phyloP scores from a whole-genome alignment of 2,113 vertebrate genomes.

The Oceanodroma tethys region DNA sequence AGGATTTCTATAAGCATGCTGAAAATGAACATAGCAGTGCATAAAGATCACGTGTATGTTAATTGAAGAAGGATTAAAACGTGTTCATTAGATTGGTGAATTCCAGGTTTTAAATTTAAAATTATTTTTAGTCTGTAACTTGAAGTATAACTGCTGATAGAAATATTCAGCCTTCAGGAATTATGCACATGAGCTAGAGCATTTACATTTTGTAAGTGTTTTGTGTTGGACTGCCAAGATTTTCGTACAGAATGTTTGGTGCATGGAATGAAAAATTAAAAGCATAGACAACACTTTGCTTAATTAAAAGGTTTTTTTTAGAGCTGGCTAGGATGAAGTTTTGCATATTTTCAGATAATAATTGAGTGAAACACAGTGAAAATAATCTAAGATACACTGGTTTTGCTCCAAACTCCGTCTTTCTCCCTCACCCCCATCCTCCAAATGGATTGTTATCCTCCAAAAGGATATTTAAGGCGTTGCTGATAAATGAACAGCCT shows the following conservation, averaged over 20 bases:
- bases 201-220: conserved; percentile 41
- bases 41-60: not conserved
- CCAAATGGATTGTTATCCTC: not conserved
- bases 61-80: conserved; percentile 17
- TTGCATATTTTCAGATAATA: not conserved
- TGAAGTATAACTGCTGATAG: not conserved
- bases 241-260: not conserved
- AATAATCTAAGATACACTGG: not conserved
- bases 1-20: not conserved
- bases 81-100: not conserved
- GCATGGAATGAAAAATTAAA: not conserved
- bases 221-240: not conserved
- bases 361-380: not conserved
- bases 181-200: not conserved
- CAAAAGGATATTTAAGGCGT: not conserved
- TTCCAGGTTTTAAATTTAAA: not conserved
- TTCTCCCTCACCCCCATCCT: not conserved
- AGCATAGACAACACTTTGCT: not conserved
- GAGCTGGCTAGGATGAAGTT: not conserved
- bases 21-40: not conserved
- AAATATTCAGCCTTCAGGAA: conserved; percentile 10
- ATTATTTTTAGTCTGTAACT: conserved; percentile 6
- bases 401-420: not conserved
- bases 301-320: not conserved
- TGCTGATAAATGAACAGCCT: not conserved